Percentiles rank a stretch among this genome's conserved stretches.
phyloP scores from a whole-genome alignment of 2,113 vertebrate genomes.

The Psittacus erithacus region DNA sequence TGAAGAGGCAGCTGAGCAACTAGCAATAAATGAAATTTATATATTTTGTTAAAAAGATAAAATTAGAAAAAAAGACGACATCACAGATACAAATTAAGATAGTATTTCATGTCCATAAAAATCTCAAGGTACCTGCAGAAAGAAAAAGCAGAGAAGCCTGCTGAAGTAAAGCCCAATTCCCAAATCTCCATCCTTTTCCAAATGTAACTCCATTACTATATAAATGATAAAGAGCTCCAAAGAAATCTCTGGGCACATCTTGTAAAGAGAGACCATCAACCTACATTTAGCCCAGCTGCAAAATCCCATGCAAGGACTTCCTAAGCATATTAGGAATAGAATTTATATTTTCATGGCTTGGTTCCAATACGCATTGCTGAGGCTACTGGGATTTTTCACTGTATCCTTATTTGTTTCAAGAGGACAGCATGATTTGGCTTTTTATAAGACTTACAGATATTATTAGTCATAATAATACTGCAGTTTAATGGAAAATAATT shows the following conservation, averaged over 20 bases:
- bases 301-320: background rate
- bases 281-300: background rate
- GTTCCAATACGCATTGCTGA: background rate
- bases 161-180: background rate
- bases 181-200: background rate
- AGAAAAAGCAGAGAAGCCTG: background rate
- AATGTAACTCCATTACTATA: background rate
- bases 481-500: background rate
- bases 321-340: background rate
- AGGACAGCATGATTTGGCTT: background rate
- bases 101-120: background rate
- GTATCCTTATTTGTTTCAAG: background rate
- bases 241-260: background rate
- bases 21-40: conserved; percentile 24
- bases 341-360: background rate
- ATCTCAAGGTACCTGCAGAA: background rate
- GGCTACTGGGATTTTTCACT: background rate
- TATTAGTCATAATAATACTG: background rate
- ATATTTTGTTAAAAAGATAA: conserved; percentile 8
- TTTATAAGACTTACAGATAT: background rate
- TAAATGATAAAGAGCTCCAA: background rate
- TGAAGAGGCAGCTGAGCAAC: background rate
- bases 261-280: background rate
- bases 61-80: background rate
- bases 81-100: background rate